Conservation (phyloP, 2,797 vertebrate genomes). For the Loris lydekkerianus region DNA sequence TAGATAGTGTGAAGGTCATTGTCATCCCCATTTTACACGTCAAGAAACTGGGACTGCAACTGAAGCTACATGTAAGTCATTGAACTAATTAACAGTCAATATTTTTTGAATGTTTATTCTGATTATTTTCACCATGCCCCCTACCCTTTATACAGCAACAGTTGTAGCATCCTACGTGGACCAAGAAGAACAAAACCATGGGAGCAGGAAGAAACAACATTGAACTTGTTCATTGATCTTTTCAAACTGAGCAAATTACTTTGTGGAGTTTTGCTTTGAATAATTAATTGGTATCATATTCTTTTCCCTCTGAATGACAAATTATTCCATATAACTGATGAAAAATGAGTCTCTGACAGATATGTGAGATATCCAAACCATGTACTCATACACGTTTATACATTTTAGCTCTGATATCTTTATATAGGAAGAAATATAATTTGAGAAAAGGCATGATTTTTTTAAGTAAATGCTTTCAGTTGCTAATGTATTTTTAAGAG, state of each 20-base stretch:
- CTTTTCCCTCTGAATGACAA: neutral
- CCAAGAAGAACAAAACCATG: neutral
- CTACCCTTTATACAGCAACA: neutral
- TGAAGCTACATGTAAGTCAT: neutral
- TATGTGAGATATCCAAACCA: neutral
- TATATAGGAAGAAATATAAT: neutral
- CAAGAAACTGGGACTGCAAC: neutral
- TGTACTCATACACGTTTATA: neutral
- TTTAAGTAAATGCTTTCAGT: neutral
- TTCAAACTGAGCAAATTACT: neutral
- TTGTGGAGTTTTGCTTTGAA: constrained; percentile 33
- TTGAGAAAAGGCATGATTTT: neutral
- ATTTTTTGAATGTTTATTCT: constrained; percentile 25
- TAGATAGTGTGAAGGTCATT: neutral
- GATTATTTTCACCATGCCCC: neutral
- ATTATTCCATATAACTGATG: neutral
- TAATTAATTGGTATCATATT: constrained; percentile 11
- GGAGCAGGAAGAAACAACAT: neutral
- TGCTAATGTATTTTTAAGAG: constrained; percentile 44
- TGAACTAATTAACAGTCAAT: neutral
- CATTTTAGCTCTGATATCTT: neutral
- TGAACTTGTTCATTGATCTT: neutral
- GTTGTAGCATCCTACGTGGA: neutral
- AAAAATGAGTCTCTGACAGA: neutral
- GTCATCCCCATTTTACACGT: neutral